phyloP scores from a whole-genome alignment of 2,888 invertebrate species.

The Nomada lathburiana region DNA sequence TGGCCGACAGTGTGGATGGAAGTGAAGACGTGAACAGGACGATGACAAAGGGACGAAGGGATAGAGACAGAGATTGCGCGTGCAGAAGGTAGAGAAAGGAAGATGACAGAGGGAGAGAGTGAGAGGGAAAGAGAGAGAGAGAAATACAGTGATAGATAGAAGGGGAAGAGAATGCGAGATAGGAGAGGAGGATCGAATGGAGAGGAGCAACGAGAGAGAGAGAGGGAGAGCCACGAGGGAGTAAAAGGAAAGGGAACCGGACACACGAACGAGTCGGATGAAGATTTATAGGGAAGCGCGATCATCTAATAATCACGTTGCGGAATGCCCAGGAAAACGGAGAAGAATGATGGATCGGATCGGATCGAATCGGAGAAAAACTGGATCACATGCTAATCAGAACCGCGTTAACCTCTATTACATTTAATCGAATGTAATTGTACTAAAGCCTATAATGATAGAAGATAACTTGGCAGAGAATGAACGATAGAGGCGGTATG shows the following conservation, averaged over 20 bases:
- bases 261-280: slow-evolving; percentile 49
- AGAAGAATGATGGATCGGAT: slow-evolving; percentile 34
- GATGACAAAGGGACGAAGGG: slow-evolving; percentile 52
- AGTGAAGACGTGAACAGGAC: slow-evolving; percentile 57
- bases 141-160: not conserved
- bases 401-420: slow-evolving; percentile 84
- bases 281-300: slow-evolving; percentile 58
- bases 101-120: not conserved
- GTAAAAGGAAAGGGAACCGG: slow-evolving; percentile 35
- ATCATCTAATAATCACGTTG: slow-evolving; percentile 46
- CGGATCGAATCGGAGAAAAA: slow-evolving; percentile 62
- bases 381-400: slow-evolving; percentile 84
- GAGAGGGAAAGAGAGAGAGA: not conserved
- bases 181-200: slow-evolving; percentile 4
- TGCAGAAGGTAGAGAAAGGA: not conserved
- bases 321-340: slow-evolving; percentile 31
- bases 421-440: slow-evolving; percentile 83
- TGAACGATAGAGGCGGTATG: slow-evolving; percentile 1
- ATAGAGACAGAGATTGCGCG: not conserved
- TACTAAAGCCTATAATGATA: slow-evolving; percentile 78
- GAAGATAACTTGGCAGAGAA: slow-evolving; percentile 39
- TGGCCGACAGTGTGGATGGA: slow-evolving; percentile 47
- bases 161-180: not conserved
- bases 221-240: slow-evolving; percentile 11
- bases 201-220: not conserved